Conservation (phyloP, 2,888 invertebrate species). For the Galerucella nymphaeae region DNA sequence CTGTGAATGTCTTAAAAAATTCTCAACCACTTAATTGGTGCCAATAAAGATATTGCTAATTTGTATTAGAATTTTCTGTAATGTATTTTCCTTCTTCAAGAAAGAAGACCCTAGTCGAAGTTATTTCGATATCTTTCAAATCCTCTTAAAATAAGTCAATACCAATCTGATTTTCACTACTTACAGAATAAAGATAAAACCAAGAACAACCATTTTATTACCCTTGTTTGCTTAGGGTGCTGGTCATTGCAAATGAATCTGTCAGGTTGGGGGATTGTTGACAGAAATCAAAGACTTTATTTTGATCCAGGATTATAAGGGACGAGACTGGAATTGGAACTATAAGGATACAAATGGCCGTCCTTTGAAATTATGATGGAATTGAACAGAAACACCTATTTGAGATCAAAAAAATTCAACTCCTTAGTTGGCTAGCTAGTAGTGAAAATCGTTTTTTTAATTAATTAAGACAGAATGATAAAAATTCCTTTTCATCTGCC, state of each 20-base stretch:
- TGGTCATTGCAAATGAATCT: constrained; percentile 51
- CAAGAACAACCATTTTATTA: constrained; percentile 44
- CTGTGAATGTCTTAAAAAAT: too few relatives aligned
- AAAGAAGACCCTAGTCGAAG: not conserved
- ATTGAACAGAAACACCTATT: constrained; percentile 13
- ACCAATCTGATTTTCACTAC: constrained; percentile 8
- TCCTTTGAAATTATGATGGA: constrained; percentile 26
- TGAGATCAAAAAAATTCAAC: too few relatives aligned
- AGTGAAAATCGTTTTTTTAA: too few relatives aligned
- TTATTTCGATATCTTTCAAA: not conserved
- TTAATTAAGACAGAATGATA: too few relatives aligned
- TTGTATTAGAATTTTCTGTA: too few relatives aligned
- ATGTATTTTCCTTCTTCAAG: not conserved
- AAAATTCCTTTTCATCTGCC: not conserved
- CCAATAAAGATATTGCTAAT: too few relatives aligned
- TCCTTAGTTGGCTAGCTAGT: too few relatives aligned
- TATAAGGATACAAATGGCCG: constrained; percentile 28
- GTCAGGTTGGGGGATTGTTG: constrained; percentile 53
- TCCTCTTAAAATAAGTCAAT: not conserved
- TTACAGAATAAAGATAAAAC: constrained; percentile 28
- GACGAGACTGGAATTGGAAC: constrained; percentile 51
- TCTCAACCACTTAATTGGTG: too few relatives aligned
- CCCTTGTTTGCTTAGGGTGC: constrained; percentile 57
- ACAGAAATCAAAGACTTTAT: constrained; percentile 56
- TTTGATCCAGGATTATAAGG: constrained; percentile 55